Conservation (phyloP, 1,140 invertebrate genomes). For the Diorhabda elongata region DNA sequence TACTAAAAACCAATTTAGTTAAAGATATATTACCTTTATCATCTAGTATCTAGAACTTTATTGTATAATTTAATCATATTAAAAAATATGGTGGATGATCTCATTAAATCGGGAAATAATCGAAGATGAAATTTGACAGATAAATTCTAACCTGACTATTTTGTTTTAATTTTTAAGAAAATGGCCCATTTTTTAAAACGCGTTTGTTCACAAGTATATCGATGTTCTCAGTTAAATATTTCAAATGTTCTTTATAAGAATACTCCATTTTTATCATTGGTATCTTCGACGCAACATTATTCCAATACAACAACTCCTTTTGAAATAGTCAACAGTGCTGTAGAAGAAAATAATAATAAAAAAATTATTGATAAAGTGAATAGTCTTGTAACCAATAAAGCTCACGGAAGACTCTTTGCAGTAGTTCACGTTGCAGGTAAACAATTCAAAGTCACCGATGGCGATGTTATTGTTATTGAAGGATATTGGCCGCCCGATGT, state of each 20-base stretch:
- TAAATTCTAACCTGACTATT: too few species aligned
- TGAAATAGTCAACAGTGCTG: slow-evolving; percentile 36
- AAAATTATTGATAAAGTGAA: slow-evolving; percentile 54
- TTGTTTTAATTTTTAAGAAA: neutral
- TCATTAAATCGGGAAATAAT: too few species aligned
- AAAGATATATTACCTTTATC: too few species aligned
- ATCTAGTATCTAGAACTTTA: too few species aligned
- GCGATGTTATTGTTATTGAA: slow-evolving; percentile 80
- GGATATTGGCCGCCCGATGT: slow-evolving; percentile 78
- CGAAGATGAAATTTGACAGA: too few species aligned
- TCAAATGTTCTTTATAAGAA: neutral
- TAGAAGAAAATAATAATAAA: slow-evolving; percentile 30
- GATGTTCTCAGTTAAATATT: neutral
- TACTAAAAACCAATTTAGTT: too few species aligned
- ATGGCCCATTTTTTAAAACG: slow-evolving; percentile 1
- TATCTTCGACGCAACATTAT: slow-evolving; percentile 9
- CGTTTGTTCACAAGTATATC: neutral
- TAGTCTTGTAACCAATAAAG: slow-evolving; percentile 51
- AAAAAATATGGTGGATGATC: too few species aligned
- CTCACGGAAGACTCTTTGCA: slow-evolving; percentile 77
- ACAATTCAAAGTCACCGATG: slow-evolving; percentile 83
- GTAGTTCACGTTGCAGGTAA: slow-evolving; percentile 77
- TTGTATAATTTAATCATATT: too few species aligned
- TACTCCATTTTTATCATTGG: neutral
- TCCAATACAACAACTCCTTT: slow-evolving; percentile 34